Percentiles rank a stretch among this genome's conserved stretches.
Conservation (phyloP, 2,113 vertebrate species). For the Datnioides undecimradiatus region DNA sequence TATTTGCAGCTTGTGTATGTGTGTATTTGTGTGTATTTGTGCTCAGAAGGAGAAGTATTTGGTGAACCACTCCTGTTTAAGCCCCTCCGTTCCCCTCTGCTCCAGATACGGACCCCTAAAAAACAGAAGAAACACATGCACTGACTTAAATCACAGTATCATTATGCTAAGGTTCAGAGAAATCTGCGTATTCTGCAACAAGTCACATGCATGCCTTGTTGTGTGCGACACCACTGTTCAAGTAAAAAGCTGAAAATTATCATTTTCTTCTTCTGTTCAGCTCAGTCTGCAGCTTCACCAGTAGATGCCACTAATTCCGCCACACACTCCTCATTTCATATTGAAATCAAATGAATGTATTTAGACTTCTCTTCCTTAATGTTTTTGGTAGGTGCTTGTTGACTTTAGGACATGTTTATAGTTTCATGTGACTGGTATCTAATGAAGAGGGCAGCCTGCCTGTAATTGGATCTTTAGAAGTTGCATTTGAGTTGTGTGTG, state of each 20-base stretch:
- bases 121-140: slow-evolving; percentile 56
- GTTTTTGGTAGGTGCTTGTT: background rate
- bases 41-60: slow-evolving; percentile 97
- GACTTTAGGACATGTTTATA: background rate
- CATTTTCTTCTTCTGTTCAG: too few relatives aligned
- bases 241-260: too few relatives aligned
- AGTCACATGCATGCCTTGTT: too few relatives aligned
- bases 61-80: slow-evolving; percentile 96
- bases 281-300: too few relatives aligned
- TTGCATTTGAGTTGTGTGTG: background rate
- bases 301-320: too few relatives aligned
- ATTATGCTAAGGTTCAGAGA: background rate
- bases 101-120: slow-evolving; percentile 85
- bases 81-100: slow-evolving; percentile 84
- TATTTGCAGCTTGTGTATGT: slow-evolving; percentile 54
- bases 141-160: background rate
- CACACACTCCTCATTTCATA: too few relatives aligned
- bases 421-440: background rate
- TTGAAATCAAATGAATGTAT: too few relatives aligned
- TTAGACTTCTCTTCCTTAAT: background rate
- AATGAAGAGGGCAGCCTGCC: too few relatives aligned
- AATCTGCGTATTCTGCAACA: background rate
- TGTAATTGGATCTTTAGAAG: too few relatives aligned
- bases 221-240: too few relatives aligned
- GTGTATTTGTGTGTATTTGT: slow-evolving; percentile 59